Evolutionary conservation across 2,113 vertebrate species (phyloP).

Genomic region (Epinephelus moara): DNA sequence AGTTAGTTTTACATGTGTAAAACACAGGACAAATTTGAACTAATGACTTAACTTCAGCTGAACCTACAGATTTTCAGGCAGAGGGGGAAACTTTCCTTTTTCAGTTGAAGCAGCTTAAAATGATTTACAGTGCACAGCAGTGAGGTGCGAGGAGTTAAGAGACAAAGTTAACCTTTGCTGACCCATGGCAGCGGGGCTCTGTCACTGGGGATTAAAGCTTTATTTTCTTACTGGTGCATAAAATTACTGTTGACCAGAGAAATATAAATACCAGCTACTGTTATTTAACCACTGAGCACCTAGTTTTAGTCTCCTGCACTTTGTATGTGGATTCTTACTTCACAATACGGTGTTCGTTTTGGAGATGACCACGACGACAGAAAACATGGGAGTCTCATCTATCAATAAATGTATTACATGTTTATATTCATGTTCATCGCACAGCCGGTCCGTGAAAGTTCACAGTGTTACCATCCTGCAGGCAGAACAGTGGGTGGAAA

Average conservation of each 20-base stretch:
- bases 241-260: conserved; percentile 3
- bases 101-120: neutral
- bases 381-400: neutral
- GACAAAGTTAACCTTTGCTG: conserved; percentile 24
- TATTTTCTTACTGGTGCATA: conserved; percentile 19
- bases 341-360: neutral
- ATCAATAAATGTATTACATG: conserved; percentile 30
- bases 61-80: neutral
- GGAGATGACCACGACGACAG: neutral
- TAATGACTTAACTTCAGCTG: no score
- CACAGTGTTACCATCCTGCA: neutral
- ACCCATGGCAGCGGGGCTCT: neutral
- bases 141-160: neutral
- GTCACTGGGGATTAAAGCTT: conserved; percentile 19
- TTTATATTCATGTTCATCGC: conserved; percentile 50
- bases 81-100: neutral
- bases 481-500: conserved; percentile 15
- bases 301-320: neutral
- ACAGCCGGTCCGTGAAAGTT: neutral
- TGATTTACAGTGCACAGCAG: neutral
- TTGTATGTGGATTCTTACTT: neutral
- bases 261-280: conserved; percentile 3
- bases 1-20: neutral
- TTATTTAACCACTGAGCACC: neutral
- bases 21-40: no score